These are phyloP conservation scores for Tragelaphus imberbis DNA, from an alignment of 2,113 vertebrate species.

Conservation along the genomic window DNA sequence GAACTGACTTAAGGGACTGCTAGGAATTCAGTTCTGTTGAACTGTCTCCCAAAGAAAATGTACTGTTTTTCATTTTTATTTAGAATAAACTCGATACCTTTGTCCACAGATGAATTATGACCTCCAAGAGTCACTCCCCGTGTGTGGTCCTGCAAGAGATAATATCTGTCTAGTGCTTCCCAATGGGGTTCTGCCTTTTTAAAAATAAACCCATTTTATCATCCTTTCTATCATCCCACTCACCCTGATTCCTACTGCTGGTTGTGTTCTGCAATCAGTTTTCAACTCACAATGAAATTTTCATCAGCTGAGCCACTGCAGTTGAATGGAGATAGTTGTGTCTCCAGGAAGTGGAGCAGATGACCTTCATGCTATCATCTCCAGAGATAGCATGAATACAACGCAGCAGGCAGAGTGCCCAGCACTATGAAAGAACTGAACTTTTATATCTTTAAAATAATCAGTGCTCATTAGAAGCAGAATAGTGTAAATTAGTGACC, in stretches of 20 bases:
- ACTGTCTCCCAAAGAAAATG: neutral
- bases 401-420: neutral
- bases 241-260: neutral
- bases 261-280: neutral
- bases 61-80: neutral
- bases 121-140: neutral
- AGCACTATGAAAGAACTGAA: neutral
- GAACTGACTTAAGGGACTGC: neutral
- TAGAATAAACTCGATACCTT: neutral
- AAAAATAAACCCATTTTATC: neutral
- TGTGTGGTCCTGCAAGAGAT: neutral
- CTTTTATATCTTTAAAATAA: neutral
- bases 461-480: neutral
- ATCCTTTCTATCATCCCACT: neutral
- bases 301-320: neutral
- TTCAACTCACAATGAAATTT: neutral
- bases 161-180: neutral
- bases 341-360: neutral
- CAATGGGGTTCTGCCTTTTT: neutral
- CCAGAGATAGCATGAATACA: neutral
- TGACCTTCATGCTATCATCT: neutral
- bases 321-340: neutral
- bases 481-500: neutral
- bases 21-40: neutral
- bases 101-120: neutral